Percentiles rank a stretch among this genome's conserved stretches.
Conservation (phyloP, 2,888 invertebrate genomes). For the Lithophane leautieri region DNA sequence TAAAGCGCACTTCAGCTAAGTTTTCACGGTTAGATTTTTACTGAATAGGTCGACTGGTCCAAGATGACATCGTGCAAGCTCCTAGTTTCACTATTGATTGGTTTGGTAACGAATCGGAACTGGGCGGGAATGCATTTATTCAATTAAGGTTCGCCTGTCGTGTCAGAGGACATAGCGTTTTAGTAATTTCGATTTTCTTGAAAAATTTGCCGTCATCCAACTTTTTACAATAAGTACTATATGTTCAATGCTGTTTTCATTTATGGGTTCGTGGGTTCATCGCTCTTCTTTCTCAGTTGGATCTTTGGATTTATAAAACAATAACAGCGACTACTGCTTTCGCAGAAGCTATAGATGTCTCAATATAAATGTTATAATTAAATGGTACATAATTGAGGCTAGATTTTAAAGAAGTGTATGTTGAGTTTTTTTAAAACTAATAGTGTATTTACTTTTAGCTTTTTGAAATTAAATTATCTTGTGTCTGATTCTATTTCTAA, state of each 20-base stretch:
- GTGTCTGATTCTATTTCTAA: conserved; percentile 7
- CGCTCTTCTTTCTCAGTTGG: too few species aligned
- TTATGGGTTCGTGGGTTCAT: too few species aligned
- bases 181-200: not conserved
- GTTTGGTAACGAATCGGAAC: conserved; percentile 13
- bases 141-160: conserved; percentile 16
- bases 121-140: conserved; percentile 33
- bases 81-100: conserved; percentile 42
- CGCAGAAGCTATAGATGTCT: not conserved
- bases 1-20: too few species aligned
- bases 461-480: not conserved
- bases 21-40: too few species aligned
- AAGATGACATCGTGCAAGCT: not conserved
- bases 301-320: too few species aligned
- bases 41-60: too few species aligned
- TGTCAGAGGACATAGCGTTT: conserved; percentile 5
- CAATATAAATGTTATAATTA: not conserved
- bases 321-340: too few species aligned
- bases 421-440: not conserved
- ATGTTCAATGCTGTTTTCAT: not conserved
- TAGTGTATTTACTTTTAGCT: not conserved
- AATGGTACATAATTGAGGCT: not conserved
- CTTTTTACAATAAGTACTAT: not conserved
- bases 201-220: not conserved
- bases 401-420: not conserved